phyloP scores from a whole-genome alignment of 1,140 invertebrate species.

The Zeugodacus cucurbitae region DNA sequence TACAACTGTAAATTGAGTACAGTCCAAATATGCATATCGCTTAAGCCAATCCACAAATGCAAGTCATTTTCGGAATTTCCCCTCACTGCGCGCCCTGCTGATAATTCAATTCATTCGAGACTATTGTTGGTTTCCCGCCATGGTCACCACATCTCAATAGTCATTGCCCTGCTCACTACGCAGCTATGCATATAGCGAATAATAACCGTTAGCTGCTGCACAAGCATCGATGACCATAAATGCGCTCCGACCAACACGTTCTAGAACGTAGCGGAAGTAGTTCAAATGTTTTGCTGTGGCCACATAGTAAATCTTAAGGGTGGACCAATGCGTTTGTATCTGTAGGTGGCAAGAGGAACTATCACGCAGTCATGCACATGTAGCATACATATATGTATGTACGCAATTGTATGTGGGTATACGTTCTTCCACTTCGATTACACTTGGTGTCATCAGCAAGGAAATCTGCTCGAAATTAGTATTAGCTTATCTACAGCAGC shows the following conservation, averaged over 20 bases:
- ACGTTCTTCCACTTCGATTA: background rate
- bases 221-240: background rate
- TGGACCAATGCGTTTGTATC: background rate
- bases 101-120: background rate
- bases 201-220: background rate
- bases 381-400: background rate
- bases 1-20: too few species aligned
- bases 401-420: background rate
- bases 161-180: background rate
- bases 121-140: background rate
- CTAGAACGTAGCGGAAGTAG: background rate
- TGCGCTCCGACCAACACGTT: background rate
- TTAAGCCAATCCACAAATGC: too few species aligned
- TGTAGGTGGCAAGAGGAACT: background rate
- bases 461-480: background rate
- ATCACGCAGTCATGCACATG: background rate
- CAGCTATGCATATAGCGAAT: background rate
- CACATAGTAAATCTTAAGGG: background rate
- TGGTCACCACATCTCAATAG: background rate
- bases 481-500: background rate
- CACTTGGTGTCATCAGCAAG: background rate
- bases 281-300: background rate
- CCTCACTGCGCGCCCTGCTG: too few species aligned
- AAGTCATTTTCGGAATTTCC: background rate
- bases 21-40: too few species aligned